Conservation (phyloP, 2,113 vertebrate species). For the Hystrix cristata region DNA sequence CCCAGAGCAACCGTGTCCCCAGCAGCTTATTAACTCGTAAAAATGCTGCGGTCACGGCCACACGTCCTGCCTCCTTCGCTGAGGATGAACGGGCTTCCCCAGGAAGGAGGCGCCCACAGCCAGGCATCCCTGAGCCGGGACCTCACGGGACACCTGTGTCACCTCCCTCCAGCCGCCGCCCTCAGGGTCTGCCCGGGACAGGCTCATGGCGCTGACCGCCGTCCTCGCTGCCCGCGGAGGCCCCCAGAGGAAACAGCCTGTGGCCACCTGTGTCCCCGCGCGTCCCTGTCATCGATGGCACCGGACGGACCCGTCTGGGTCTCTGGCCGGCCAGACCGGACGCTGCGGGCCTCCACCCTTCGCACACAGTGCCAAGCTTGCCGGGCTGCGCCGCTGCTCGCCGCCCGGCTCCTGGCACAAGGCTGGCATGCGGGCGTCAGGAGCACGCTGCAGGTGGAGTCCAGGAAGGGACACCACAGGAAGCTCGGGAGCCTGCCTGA, state of each 20-base stretch:
- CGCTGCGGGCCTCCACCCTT: too few relatives aligned
- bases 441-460: background rate
- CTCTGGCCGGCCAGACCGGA: background rate
- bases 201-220: background rate
- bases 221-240: background rate
- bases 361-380: background rate
- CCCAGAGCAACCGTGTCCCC: background rate
- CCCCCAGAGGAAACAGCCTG: accelerated
- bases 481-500: background rate
- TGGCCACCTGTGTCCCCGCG: background rate
- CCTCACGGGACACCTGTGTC: accelerated
- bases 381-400: background rate
- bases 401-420: background rate
- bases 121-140: accelerated
- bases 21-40: slow-evolving; percentile 81
- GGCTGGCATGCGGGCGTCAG: background rate
- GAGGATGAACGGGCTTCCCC: slow-evolving; percentile 51
- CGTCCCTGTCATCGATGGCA: background rate
- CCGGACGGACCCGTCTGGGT: too few relatives aligned
- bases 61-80: slow-evolving; percentile 28
- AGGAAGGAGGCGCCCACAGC: background rate
- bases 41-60: background rate
- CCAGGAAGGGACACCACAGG: background rate
- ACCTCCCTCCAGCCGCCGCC: background rate
- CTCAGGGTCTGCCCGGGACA: background rate